Conservation (phyloP, 2,797 vertebrate genomes). For the Mergus octosetaceus region DNA sequence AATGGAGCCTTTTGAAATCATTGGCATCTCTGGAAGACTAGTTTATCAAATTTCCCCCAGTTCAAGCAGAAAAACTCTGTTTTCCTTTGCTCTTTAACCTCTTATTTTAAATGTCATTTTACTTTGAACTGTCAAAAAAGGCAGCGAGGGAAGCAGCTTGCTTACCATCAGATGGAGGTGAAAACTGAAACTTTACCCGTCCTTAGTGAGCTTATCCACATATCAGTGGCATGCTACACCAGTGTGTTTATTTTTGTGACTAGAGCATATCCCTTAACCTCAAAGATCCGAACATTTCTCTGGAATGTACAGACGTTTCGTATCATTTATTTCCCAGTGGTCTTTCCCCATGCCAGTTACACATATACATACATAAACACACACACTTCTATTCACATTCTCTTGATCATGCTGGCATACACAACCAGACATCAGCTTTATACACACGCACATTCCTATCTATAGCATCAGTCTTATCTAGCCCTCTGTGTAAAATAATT, state of each 20-base stretch:
- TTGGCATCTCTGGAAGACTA: constrained; percentile 63
- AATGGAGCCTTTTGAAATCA: constrained; percentile 66
- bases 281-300: constrained; percentile 55
- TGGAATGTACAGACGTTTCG: constrained; percentile 67
- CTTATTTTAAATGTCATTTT: constrained; percentile 72
- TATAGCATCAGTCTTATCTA: not conserved
- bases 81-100: constrained; percentile 72
- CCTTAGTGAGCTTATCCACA: constrained; percentile 56
- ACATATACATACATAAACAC: constrained; percentile 26
- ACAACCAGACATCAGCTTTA: constrained; percentile 7
- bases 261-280: constrained; percentile 64
- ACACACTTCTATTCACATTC: constrained; percentile 1
- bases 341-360: constrained; percentile 16
- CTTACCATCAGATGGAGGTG: constrained; percentile 55
- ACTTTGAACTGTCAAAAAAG: constrained; percentile 73
- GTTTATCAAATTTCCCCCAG: constrained; percentile 72
- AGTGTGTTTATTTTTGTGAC: constrained; percentile 71
- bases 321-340: constrained; percentile 58
- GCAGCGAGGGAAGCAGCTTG: constrained; percentile 49
- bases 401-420: constrained; percentile 12
- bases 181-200: constrained; percentile 74
- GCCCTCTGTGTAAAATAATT: not conserved
- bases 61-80: constrained; percentile 62
- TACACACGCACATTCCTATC: not conserved
- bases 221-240: constrained; percentile 55